Percentiles rank a stretch among this genome's conserved stretches.
phyloP scores from a whole-genome alignment of 1,140 invertebrate species.

The Teleogryllus occipitalis region DNA sequence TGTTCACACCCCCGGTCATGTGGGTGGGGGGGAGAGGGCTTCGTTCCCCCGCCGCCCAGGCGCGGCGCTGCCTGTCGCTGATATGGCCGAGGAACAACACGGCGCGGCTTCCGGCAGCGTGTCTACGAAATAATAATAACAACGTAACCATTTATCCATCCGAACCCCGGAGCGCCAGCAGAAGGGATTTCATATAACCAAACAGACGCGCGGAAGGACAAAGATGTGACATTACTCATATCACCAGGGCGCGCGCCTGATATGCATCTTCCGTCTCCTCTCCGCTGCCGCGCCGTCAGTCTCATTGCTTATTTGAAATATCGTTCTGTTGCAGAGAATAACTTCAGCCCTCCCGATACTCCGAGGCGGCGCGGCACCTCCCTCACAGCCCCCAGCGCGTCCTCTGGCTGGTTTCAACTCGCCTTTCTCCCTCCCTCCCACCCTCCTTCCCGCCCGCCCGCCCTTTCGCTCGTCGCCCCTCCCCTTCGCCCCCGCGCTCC shows the following conservation, averaged over 20 bases:
- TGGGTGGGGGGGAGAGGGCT: too few species aligned
- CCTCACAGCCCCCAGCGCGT: background rate
- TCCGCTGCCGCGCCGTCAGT: background rate
- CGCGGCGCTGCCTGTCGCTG: background rate
- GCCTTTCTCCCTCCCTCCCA: background rate
- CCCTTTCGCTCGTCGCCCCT: background rate
- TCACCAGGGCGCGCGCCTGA: background rate
- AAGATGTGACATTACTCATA: conserved; percentile 5
- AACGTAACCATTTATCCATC: background rate
- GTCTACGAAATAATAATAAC: background rate
- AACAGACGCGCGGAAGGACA: conserved; percentile 2
- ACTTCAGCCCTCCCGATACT: background rate
- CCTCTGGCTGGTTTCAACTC: background rate
- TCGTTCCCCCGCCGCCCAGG: background rate
- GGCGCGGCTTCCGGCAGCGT: background rate
- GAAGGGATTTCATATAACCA: conserved; percentile 4
- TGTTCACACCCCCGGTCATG: too few species aligned
- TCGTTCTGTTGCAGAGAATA: background rate
- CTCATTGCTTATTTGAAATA: conserved; percentile 5
- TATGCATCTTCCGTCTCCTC: background rate
- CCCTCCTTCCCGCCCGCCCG: background rate
- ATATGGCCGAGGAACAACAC: background rate
- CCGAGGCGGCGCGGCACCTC: too few species aligned
- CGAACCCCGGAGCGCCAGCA: background rate
- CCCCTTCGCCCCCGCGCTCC: too few species aligned